These are phyloP conservation scores for Tiliacea aurago DNA, from an alignment of 2,888 invertebrate genomes.

Conservation along the genomic window DNA sequence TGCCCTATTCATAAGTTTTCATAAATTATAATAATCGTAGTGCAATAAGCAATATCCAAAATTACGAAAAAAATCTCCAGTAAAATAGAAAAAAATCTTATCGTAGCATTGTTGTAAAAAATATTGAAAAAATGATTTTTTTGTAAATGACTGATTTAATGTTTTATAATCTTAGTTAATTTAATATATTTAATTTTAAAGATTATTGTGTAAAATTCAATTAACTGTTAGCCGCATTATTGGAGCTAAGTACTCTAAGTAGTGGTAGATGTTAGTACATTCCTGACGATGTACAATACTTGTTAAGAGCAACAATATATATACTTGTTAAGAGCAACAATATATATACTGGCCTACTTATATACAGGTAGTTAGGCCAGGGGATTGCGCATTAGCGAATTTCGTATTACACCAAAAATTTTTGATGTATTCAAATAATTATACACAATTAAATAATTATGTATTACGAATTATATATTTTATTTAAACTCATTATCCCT, in stretches of 20 bases:
- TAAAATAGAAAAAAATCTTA: slow-evolving; percentile 58
- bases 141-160: slow-evolving; percentile 87
- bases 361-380: slow-evolving; percentile 75
- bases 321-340: slow-evolving; percentile 74
- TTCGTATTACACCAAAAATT: slow-evolving; percentile 88
- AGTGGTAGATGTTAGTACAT: slow-evolving; percentile 86
- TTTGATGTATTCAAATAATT: slow-evolving; percentile 88
- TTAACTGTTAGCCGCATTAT: slow-evolving; percentile 71
- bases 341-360: slow-evolving; percentile 78
- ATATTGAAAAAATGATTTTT: slow-evolving; percentile 57
- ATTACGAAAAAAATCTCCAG: slow-evolving; percentile 67
- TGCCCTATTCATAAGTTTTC: slow-evolving; percentile 59
- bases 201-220: slow-evolving; percentile 73
- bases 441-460: slow-evolving; percentile 86
- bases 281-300: slow-evolving; percentile 87
- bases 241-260: slow-evolving; percentile 81
- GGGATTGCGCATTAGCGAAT: slow-evolving; percentile 79
- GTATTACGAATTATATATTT: slow-evolving; percentile 75
- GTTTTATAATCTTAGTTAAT: slow-evolving; percentile 79
- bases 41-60: slow-evolving; percentile 79
- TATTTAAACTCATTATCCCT: slow-evolving; percentile 56
- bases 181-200: slow-evolving; percentile 83
- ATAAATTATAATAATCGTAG: slow-evolving; percentile 66
- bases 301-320: slow-evolving; percentile 74
- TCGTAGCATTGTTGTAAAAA: slow-evolving; percentile 76